Base-by-base conservation (phyloP, 2,888 invertebrate genomes). In the Entomobrya proxima region DNA sequence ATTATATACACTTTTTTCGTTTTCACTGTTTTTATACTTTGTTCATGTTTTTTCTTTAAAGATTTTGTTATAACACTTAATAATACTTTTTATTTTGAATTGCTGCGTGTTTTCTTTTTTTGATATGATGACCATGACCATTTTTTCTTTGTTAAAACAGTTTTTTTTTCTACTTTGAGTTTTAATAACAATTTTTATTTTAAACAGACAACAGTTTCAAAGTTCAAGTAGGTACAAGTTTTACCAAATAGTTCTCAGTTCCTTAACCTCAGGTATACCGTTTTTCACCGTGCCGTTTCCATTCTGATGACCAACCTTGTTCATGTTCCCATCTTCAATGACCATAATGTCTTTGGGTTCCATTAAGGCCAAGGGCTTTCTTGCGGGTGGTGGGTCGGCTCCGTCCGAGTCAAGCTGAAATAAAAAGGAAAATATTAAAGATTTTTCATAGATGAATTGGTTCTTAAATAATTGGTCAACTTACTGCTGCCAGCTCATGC, bases 401-500 rank as follows among this genome's bases (percentile, higher is more conserved):
- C 96, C 96, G 90, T 94, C 95, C 90, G 97, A 96, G 92, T 98
- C 98, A 92, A 98, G 93, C 96, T 97, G 86, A 52, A 5, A 32
- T 24, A 2, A 64, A 69, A 40, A 27, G n/a, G 67, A 69, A 44
- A 40, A 1, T 7, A 69, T 37, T 37, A 67, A 21, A 13, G 1
- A 18, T 67, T 18, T 35, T 9, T 5, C 18, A 67, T 2, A n/a
- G 11, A 13, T 3, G 2, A 72, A 27, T 47, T 2, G 3, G 30
- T 40, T 27, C 5, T 72, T 21, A 30, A 52, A 27, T 24, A 13
- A 30, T 58, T 74, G 9, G n/a, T n/a, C n/a, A n/a, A 55, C 94
- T 94, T 93, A 97, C 97, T 92, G 97, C 97, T 91, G 95, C 93
- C 52, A 98, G 93, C 92, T 98, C 98, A 84, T 95, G 93, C 24